Evolutionary conservation across 2,888 invertebrate species (phyloP), one percentile per base, ranked within the genome.

Genomic region (Syrphus vitripennis): DNA sequence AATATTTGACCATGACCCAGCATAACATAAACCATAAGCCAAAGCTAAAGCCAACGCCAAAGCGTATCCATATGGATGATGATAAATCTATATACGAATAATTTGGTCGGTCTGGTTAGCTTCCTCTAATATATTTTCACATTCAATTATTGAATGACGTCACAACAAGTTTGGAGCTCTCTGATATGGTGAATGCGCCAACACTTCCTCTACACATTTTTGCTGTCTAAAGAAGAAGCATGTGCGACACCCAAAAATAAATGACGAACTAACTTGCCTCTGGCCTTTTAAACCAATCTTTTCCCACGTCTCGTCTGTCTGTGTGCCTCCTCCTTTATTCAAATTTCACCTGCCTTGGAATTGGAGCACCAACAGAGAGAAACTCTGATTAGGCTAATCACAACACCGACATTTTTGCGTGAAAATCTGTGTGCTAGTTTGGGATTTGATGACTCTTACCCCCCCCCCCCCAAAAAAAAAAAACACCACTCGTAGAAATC

Each of bases 1-100:
- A 75, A 53, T 59, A 21, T 24, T 65, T 71, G 80, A 69, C 80
- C 83, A 55, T 80, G 83, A 75, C 83, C 80, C 57, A 75, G 19
- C 74, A 53, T 24, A 79, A 71, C 40, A 63, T 21, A n/a, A 57
- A 7, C 55, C 45, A 59, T 65, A 16, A 31, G 50, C 34, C 61
- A 55, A 24, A 48, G 12, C 34, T 29, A 42, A 4, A 71, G 48
- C 40, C 29, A 48, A 40, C 26, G n/a, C 53, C 48, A 42, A 48
- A 59, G 45, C 57, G 48, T 61, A 57, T 2, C 10, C 37, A 16
- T 21, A 45, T 26, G 16, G n/a, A 53, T 14, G 3, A 19, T 19
- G 16, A 59, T 37, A 34, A 59, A 37, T 59, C 21, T 31, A 12
- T 57, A 57, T 34, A 5, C n/a, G n/a, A n/a, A n/a, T n/a, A n/a